Conservation (phyloP, 2,888 invertebrate genomes). For the Drosophila anceps region DNA sequence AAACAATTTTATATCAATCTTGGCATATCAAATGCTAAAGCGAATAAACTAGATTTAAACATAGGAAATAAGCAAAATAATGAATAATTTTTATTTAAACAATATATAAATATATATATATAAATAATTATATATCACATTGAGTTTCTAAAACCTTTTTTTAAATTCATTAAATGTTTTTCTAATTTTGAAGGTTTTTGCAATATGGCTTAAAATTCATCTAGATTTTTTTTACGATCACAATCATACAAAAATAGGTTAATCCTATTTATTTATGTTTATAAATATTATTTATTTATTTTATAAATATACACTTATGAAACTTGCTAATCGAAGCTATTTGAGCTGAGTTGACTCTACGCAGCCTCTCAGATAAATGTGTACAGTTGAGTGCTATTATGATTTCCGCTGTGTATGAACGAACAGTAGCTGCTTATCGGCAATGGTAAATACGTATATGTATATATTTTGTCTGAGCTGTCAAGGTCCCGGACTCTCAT, state of each 20-base stretch:
- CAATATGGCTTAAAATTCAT: not conserved
- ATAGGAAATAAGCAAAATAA: too few species aligned
- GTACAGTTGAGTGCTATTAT: slow-evolving; percentile 55
- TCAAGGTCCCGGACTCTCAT: slow-evolving; percentile 32
- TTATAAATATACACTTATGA: not conserved
- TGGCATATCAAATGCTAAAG: too few species aligned
- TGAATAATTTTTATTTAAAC: too few species aligned
- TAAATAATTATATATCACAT: too few species aligned
- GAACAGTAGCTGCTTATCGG: slow-evolving; percentile 49
- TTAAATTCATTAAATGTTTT: not conserved
- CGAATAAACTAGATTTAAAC: too few species aligned
- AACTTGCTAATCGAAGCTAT: not conserved
- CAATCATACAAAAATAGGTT: too few species aligned
- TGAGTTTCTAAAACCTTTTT: too few species aligned
- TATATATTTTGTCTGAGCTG: slow-evolving; percentile 20
- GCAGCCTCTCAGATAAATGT: not conserved
- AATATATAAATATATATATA: too few species aligned
- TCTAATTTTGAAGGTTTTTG: not conserved
- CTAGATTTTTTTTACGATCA: not conserved
- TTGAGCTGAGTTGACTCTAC: not conserved
- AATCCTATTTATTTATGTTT: too few species aligned
- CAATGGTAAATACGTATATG: slow-evolving; percentile 18
- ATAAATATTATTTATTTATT: not conserved
- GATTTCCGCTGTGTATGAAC: slow-evolving; percentile 33
- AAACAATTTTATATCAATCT: too few species aligned